A percentile compares a stretch with the other conserved stretches of the same genome.
These are phyloP conservation scores for Cyprinodon diabolis DNA, from an alignment of 2,797 vertebrate species.

Conservation along the genomic window DNA sequence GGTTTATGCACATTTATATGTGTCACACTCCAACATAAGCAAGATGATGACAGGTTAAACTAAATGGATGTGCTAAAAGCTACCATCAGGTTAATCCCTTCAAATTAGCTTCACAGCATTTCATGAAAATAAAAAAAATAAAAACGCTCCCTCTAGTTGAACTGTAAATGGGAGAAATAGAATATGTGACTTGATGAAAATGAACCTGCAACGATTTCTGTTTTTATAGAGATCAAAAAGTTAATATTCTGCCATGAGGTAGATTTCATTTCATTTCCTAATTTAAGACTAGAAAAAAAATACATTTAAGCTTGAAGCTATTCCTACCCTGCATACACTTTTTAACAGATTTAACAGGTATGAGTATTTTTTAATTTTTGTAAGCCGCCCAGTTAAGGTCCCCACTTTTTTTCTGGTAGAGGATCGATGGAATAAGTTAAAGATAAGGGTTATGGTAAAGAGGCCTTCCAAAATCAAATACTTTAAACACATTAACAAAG, in stretches of 20 bases:
- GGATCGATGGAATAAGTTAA: no score
- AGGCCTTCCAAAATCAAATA: no score
- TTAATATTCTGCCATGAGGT: no score
- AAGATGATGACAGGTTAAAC: conserved; percentile 36
- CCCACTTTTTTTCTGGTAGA: no score
- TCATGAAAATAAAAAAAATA: conserved; percentile 6
- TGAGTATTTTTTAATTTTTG: no score
- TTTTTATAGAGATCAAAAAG: background rate
- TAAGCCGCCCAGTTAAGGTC: no score
- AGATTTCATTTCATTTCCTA: background rate
- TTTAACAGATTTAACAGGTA: no score
- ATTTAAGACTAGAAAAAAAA: background rate
- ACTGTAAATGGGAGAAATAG: background rate
- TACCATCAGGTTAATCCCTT: conserved; percentile 19
- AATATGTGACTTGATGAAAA: background rate
- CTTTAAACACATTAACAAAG: no score
- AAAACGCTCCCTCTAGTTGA: background rate
- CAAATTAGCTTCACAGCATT: background rate
- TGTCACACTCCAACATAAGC: conserved; percentile 32
- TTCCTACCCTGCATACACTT: no score
- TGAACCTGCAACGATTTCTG: conserved; percentile 11
- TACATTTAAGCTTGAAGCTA: no score
- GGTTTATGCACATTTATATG: conserved; percentile 18
- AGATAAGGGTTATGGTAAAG: no score
- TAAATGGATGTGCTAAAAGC: conserved; percentile 27